These are phyloP conservation scores for Caerostris extrusa DNA, from an alignment of 1,140 invertebrate genomes.

Conservation along the genomic window DNA sequence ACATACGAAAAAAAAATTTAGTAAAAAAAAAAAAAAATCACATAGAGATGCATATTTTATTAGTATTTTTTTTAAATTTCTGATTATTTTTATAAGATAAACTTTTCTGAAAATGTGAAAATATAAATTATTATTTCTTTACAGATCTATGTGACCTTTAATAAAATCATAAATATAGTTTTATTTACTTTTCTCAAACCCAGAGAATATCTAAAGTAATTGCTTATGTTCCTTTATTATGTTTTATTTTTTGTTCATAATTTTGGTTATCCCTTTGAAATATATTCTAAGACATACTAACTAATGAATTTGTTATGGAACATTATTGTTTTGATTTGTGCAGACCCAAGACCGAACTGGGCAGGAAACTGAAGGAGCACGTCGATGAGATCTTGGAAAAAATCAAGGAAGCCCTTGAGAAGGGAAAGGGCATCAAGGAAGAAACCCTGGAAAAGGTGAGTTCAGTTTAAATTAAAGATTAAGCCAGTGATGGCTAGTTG, in stretches of 20 bases:
- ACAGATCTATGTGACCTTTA: no score
- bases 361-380: conserved; percentile 22
- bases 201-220: background rate
- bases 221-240: background rate
- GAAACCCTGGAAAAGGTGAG: conserved; percentile 50
- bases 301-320: background rate
- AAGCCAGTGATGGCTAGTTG: no score
- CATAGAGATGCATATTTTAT: no score
- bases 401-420: conserved; percentile 63
- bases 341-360: conserved; percentile 7
- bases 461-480: background rate
- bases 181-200: no score
- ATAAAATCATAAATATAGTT: no score
- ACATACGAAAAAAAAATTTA: no score
- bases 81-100: no score
- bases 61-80: no score
- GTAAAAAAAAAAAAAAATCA: no score
- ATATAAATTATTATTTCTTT: no score
- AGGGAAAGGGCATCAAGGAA: conserved; percentile 64
- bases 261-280: background rate
- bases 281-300: background rate
- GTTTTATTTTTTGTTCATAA: background rate
- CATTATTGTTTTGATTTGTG: background rate
- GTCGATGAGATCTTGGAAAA: conserved; percentile 63
- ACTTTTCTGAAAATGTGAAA: no score